Base-by-base conservation (phyloP, 2,797 vertebrate species). In the Oryzias sinensis region DNA sequence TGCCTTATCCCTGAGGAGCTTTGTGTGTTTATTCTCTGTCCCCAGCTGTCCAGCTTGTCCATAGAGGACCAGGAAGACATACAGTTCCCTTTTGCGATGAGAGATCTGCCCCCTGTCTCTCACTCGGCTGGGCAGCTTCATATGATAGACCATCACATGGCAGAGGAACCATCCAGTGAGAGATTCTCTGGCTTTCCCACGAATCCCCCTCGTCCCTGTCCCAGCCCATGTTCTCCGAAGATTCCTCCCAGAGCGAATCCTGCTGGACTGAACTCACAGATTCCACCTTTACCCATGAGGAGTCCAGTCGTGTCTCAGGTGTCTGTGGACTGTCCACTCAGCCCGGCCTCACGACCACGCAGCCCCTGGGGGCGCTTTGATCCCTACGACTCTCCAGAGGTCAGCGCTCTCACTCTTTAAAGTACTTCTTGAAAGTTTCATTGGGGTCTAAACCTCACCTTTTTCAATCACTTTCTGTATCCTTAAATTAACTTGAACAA, bases 321-420 rank as follows among this genome's bases (percentile, higher is more conserved):
- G 48, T 91, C 93, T n/a, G 81, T 93, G 1, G 89, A 93, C 0
- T 90, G 90, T 1, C 87, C 91, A 0, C 92, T 92, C 70, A 94
- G 94, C 77, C 92, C 90, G 0, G 47, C 67, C 43, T 88, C 92
- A 1, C 90, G 92, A 55, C 92, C 94, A 0, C 92, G 85, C 27
- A 96, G 95, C 77, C 94, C 95, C 15, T 96, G 96, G 96, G 93
- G 93, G 47, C 89, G 88, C 69, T 88, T 93, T 27, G 95, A 98
- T 81, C 95, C 95, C 5, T 96, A 97, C 8, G 95, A 97, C 75
- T 95, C 94, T 51, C 91, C 91, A 11, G 96, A 98, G 95, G 97
- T 97, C 33, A 37, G 15, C 16, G 71, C 56, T 45, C 59, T 22
- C 49, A 1, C 18, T 49, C 4, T 15, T 24, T 33, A 14, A 51